Base-by-base conservation (phyloP, 2,113 vertebrate species). In the Nyctibius bracteatus region DNA sequence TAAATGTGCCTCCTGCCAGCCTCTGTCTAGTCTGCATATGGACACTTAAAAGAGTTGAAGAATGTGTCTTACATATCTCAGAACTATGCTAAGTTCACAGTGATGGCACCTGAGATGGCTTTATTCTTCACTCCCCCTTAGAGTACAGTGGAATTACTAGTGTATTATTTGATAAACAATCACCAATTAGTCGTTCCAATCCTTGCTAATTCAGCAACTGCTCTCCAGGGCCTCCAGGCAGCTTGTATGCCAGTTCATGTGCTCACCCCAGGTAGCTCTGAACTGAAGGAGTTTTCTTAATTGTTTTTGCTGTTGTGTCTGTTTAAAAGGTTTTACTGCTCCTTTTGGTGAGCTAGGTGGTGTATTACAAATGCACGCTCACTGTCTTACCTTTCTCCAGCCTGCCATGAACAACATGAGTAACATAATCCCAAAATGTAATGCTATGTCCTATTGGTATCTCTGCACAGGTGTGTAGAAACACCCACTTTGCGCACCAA, bases 131-230 rank as follows among this genome's bases (percentile, higher is more conserved):
- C 25, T 88, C 72, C 28, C 22, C 82, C 39, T 82, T 72, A 49
- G 54, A 88, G 41, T 85, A 55, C 77, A 61, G 66, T 68, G 47
- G 81, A 93, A 89, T 39, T 73, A 74, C 85, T 85, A 65, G 68
- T 59, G 65, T 90, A 75, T 93, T 92, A 88, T 95, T 96, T 97
- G 95, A 94, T 95, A 94, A 97, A 95, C 88, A 96, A 80, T 91
- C 95, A 82, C 90, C 77, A 96, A 95, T 96, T 96, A 95, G 94
- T 93, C 27, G 8, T 88, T 96, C 87, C 52, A 91, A 18, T 92
- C 89, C 93, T 86, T 78, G 72, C 77, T 94, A 91, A 96, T 90
- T 95, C 86, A 89, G 90, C 87, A 82, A 39, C 84, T 94, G 81
- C 88, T 94, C 92, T 91, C 86, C 78, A 67, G 95, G 91, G 94